Conservation (phyloP, 2,888 invertebrate species). For the Lycophotia porphyrea region DNA sequence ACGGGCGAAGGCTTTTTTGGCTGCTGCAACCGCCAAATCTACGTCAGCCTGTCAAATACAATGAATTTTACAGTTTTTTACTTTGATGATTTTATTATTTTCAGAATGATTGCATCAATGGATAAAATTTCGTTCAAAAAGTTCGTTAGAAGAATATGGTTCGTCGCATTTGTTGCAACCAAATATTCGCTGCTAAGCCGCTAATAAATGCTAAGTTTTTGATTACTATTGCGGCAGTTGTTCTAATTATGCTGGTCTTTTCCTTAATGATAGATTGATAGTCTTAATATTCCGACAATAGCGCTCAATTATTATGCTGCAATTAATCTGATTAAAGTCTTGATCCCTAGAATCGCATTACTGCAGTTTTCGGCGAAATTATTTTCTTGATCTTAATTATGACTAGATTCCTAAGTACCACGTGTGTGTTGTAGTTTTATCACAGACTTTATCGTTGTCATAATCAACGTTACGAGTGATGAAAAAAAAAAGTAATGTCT, state of each 20-base stretch:
- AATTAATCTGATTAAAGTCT: neutral
- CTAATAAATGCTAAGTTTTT: neutral
- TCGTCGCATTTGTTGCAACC: neutral
- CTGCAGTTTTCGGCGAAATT: neutral
- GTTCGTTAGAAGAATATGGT: neutral
- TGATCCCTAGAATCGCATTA: neutral
- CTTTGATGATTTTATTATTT: neutral
- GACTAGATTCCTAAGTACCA: neutral
- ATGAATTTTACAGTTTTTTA: neutral
- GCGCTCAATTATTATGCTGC: neutral
- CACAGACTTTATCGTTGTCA: neutral
- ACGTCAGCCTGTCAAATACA: conserved; percentile 92
- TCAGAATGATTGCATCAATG: neutral
- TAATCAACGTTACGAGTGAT: neutral
- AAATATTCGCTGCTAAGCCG: no score
- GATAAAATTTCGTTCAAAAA: neutral
- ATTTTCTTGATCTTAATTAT: neutral
- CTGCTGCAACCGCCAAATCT: conserved; percentile 94
- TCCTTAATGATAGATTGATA: no score
- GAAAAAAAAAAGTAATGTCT: neutral
- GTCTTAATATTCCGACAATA: neutral
- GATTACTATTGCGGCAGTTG: no score
- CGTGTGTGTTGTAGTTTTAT: neutral
- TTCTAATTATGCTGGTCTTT: neutral
- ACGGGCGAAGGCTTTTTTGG: conserved; percentile 93